Evolutionary conservation across 2,888 invertebrate genomes (phyloP).

Genomic region (Sesamia inferens): DNA sequence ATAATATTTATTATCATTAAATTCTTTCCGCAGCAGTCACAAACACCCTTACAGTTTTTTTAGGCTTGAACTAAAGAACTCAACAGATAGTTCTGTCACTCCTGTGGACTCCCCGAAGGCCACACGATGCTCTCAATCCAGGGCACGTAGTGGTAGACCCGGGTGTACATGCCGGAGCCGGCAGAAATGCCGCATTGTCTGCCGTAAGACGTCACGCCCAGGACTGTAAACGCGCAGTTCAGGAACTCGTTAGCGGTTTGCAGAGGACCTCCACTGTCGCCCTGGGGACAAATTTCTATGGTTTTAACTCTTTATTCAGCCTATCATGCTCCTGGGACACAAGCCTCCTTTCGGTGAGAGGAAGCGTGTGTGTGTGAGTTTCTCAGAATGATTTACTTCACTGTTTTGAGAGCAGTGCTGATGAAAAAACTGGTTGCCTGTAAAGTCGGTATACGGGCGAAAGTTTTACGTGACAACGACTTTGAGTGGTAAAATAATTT

Average conservation of each 20-base stretch:
- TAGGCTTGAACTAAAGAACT: not conserved
- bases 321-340: too few relatives aligned
- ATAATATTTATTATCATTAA: not conserved
- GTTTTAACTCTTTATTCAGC: too few relatives aligned
- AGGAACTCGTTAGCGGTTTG: slow-evolving; percentile 8
- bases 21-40: not conserved
- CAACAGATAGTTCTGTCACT: not conserved
- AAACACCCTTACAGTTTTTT: too few relatives aligned
- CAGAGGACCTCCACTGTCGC: slow-evolving; percentile 36
- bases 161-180: slow-evolving; percentile 43
- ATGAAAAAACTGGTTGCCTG: too few relatives aligned
- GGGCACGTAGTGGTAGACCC: slow-evolving; percentile 38
- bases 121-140: slow-evolving; percentile 41
- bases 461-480: too few relatives aligned
- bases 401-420: too few relatives aligned
- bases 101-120: not conserved
- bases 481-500: too few relatives aligned
- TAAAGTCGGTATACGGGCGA: too few relatives aligned
- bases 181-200: slow-evolving; percentile 38
- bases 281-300: not conserved
- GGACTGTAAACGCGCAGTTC: slow-evolving; percentile 14
- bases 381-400: too few relatives aligned
- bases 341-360: too few relatives aligned
- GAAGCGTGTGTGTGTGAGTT: too few relatives aligned
- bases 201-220: slow-evolving; percentile 49